These are phyloP conservation scores for Dendrolimus kikuchii DNA, from an alignment of 1,140 invertebrate genomes.

Conservation along the genomic window DNA sequence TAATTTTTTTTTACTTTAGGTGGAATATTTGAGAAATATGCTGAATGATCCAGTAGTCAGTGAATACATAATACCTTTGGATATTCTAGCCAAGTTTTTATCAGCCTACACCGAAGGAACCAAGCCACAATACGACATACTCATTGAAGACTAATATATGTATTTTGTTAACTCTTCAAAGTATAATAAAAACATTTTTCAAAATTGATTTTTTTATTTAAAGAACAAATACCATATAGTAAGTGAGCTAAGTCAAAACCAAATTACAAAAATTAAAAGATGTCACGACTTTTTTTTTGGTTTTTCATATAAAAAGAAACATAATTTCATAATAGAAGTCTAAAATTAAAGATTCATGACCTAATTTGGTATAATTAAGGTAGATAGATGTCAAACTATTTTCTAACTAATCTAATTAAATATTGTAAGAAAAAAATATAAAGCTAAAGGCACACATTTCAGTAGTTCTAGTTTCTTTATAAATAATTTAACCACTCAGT, in stretches of 20 bases:
- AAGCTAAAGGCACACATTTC: no score
- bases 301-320: slow-evolving; percentile 1
- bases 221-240: slow-evolving; percentile 2
- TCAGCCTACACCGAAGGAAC: slow-evolving; percentile 20
- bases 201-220: slow-evolving; percentile 2
- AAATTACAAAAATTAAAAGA: no score
- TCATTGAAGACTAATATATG: slow-evolving; percentile 17
- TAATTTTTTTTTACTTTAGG: slow-evolving; percentile 26
- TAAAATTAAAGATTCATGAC: no score
- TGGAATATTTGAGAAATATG: slow-evolving; percentile 40
- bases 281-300: no score
- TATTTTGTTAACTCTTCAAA: not conserved
- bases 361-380: no score
- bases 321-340: no score
- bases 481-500: slow-evolving; percentile 25
- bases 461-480: not conserved
- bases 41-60: slow-evolving; percentile 41
- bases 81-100: slow-evolving; percentile 29
- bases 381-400: no score
- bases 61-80: slow-evolving; percentile 36
- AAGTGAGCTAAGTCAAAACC: not conserved
- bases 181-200: not conserved
- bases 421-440: no score
- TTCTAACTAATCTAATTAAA: no score
- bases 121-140: slow-evolving; percentile 28